These are phyloP conservation scores for Synanthedon andrenaeformis DNA, from an alignment of 2,888 invertebrate species.

Conservation along the genomic window DNA sequence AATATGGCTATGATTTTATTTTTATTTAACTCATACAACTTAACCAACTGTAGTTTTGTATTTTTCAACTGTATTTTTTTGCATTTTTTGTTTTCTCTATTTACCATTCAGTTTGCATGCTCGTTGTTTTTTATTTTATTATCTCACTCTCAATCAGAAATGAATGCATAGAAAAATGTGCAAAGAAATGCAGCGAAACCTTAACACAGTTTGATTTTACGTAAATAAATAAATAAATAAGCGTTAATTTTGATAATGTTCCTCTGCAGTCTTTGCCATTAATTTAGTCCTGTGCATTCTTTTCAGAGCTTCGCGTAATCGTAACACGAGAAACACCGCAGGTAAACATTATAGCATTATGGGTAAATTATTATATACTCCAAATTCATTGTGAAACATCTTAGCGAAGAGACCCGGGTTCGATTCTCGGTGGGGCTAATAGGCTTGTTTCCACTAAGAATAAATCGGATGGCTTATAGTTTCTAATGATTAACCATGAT, in stretches of 20 bases:
- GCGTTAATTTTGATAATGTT: conserved; percentile 1
- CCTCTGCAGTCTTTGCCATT: conserved; percentile 52
- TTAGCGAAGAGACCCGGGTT: no score
- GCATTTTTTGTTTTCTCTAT: conserved; percentile 28
- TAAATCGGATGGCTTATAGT: no score
- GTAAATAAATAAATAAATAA: background rate
- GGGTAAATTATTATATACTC: no score
- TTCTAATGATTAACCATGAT: no score
- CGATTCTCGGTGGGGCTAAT: no score
- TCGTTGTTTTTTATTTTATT: conserved; percentile 3
- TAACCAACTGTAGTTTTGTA: background rate
- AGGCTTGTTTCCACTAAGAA: no score
- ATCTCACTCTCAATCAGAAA: conserved; percentile 25
- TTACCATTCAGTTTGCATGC: conserved; percentile 24
- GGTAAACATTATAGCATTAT: background rate
- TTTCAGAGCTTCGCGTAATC: conserved; percentile 49
- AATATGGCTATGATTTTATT: no score
- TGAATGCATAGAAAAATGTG: conserved; percentile 66
- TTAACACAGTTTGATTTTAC: background rate
- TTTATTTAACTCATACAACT: no score
- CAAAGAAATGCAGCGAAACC: conserved; percentile 58
- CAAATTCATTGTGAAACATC: no score
- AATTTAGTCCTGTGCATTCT: conserved; percentile 62
- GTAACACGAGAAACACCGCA: background rate
- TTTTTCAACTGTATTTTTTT: conserved; percentile 55